Conservation (phyloP, 2,888 invertebrate genomes). For the Drosophila atroscutellata region DNA sequence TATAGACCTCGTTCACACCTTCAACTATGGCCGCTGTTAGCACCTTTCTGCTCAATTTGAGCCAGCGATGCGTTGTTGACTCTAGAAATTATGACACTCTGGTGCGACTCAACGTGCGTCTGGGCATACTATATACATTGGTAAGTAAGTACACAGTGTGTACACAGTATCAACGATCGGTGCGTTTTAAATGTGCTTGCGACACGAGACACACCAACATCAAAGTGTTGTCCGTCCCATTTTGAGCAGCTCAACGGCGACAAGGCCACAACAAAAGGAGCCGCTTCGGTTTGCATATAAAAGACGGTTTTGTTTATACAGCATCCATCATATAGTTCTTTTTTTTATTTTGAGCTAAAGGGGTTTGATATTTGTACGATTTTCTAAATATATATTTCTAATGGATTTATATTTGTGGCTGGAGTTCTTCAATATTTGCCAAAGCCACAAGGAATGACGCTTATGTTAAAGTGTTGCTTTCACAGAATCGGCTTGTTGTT, state of each 20-base stretch:
- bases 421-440: constrained; percentile 66
- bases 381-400: constrained; percentile 65
- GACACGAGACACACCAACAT: constrained; percentile 58
- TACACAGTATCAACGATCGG: constrained; percentile 43
- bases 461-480: constrained; percentile 13
- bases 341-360: constrained; percentile 15
- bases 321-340: constrained; percentile 66
- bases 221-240: constrained; percentile 60
- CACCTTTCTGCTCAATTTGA: constrained; percentile 72
- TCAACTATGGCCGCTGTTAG: constrained; percentile 55
- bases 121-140: constrained; percentile 4
- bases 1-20: constrained; percentile 70
- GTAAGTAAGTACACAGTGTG: constrained; percentile 27
- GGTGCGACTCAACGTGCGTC: constrained; percentile 22
- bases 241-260: constrained; percentile 37
- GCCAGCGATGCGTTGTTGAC: constrained; percentile 56
- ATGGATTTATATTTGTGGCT: constrained; percentile 56
- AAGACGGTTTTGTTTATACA: constrained; percentile 72
- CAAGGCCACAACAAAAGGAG: constrained; percentile 74
- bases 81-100: constrained; percentile 74
- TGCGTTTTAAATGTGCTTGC: constrained; percentile 43
- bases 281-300: constrained; percentile 74
- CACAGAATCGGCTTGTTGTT: constrained; percentile 17
- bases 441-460: constrained; percentile 21
- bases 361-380: constrained; percentile 62